Conservation (phyloP, 2,888 invertebrate species). For the Erebia palarica region DNA sequence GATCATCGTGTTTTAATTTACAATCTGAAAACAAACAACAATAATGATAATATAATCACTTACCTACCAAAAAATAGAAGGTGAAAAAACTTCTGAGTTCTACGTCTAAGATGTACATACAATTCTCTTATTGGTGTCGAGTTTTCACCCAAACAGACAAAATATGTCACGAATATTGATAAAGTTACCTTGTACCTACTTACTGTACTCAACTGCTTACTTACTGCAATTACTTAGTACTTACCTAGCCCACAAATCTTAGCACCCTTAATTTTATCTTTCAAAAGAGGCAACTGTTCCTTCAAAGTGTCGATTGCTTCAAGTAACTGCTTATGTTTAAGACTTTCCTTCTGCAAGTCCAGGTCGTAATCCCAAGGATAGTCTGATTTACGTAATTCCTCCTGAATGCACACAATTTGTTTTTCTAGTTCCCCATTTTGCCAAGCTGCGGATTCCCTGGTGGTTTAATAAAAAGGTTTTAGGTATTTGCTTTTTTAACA, state of each 20-base stretch:
- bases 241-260: slow-evolving; percentile 75
- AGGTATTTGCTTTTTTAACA: background rate
- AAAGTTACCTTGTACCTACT: no score
- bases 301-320: slow-evolving; percentile 67
- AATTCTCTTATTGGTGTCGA: no score
- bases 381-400: slow-evolving; percentile 69
- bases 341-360: slow-evolving; percentile 65
- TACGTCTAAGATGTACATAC: no score
- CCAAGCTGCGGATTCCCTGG: slow-evolving; percentile 74
- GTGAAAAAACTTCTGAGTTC: no score
- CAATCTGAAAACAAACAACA: slow-evolving; percentile 64
- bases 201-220: no score
- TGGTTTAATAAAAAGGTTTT: slow-evolving; percentile 1
- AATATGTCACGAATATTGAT: no score
- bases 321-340: slow-evolving; percentile 65
- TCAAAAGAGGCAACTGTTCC: slow-evolving; percentile 66
- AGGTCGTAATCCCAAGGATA: slow-evolving; percentile 72
- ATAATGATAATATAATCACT: no score
- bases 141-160: no score
- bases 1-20: slow-evolving; percentile 76
- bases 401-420: slow-evolving; percentile 70
- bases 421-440: slow-evolving; percentile 76
- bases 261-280: slow-evolving; percentile 73
- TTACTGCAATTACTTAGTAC: slow-evolving; percentile 8
- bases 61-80: no score